Evolutionary conservation across 23 tunicate genomes (phyloP), one percentile per base, ranked within the genome.

Genomic region (Corella eumyota): DNA sequence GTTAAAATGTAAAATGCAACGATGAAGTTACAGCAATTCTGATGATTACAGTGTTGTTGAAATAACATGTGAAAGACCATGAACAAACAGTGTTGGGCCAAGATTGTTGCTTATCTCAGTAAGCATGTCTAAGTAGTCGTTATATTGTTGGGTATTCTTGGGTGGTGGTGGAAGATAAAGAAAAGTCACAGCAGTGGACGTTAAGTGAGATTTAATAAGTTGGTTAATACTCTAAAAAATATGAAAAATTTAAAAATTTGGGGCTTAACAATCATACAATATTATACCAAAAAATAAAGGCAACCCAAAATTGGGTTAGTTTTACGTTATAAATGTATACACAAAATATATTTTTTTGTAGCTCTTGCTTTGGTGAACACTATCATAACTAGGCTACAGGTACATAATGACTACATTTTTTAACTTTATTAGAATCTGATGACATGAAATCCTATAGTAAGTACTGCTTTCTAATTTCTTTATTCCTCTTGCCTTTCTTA

Each of bases 1-100:
- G n/a, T n/a, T n/a, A n/a, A n/a, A n/a, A n/a, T n/a, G n/a, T n/a
- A n/a, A n/a, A n/a, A n/a, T n/a, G n/a, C n/a, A n/a, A n/a, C n/a
- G n/a, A n/a, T n/a, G n/a, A n/a, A n/a, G n/a, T n/a, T n/a, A n/a
- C n/a, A n/a, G n/a, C n/a, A n/a, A n/a, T n/a, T n/a, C n/a, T n/a
- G n/a, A 19, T 54, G 21, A 13, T 38, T 38, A 79, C 22, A 80
- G 66, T 22, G 75, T 24, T 11, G 75, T 66, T 6, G 90, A 72
- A 34, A 80, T 79, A 45, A 80, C 90, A 34, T 80, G 90, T 20
- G 72, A 58, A 0, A 80, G 80, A 9, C 90, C 90, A 30, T 80
- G 90, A 3, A 80, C 66, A 57, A 64, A 73, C 20, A 80, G 38
- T 25, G 80, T 72, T 5, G 90, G 90, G 19, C 90, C 90, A 11